These are phyloP conservation scores for Rhinoderma darwinii DNA, from an alignment of 2,113 vertebrate species.

Conservation along the genomic window DNA sequence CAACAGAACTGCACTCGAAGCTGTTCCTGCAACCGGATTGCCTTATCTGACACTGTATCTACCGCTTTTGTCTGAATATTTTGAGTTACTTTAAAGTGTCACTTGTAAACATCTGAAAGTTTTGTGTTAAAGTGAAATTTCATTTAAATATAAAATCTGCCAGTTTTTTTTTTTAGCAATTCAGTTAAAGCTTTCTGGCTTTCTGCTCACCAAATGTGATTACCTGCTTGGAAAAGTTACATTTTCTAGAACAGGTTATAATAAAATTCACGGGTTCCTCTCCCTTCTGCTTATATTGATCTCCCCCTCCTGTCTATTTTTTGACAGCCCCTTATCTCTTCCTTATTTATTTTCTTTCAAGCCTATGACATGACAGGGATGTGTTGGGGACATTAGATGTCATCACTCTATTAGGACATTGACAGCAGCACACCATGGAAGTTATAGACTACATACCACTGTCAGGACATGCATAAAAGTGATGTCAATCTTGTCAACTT, in stretches of 20 bases:
- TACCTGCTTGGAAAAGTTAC: not conserved
- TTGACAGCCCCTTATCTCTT: not conserved
- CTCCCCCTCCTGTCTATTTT: not conserved
- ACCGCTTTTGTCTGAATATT: not conserved
- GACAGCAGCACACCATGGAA: not conserved
- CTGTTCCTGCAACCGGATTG: too few species aligned
- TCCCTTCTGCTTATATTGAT: not conserved
- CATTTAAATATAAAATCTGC: too few species aligned
- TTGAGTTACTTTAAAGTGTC: not conserved
- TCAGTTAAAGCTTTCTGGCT: not conserved
- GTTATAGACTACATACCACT: constrained; percentile 4
- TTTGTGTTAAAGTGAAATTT: too few species aligned
- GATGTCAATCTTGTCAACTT: constrained; percentile 20
- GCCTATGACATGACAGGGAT: not conserved
- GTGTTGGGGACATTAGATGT: constrained; percentile 8
- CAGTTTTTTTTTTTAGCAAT: not conserved
- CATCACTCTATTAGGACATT: not conserved
- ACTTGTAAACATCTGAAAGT: too few species aligned
- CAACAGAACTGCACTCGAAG: too few species aligned
- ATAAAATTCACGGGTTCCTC: not conserved
- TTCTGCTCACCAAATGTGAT: not conserved
- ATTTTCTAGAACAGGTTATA: not conserved
- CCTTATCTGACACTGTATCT: not conserved
- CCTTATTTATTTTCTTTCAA: not conserved
- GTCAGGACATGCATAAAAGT: constrained; percentile 11